Base-by-base conservation (phyloP, 2,888 invertebrate species). In the Dioctria linearis region DNA sequence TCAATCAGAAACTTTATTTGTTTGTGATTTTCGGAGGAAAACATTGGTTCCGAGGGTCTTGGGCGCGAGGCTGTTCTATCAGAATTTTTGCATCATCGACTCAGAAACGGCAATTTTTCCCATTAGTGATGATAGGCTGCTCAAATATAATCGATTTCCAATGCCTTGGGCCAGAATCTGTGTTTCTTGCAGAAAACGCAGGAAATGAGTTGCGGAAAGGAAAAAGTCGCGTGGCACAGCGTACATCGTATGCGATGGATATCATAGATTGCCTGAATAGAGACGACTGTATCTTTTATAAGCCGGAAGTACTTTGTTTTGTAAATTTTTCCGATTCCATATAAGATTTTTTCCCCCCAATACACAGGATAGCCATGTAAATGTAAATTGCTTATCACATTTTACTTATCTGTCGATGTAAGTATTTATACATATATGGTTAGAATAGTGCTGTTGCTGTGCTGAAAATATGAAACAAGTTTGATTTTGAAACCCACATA, bases 1-100 rank as follows among this genome's bases (percentile, higher is more conserved):
- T 73, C 73, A 73, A 73, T 73, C 73, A 73, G 73, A 40, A 51
- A n/a, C 13, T 57, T 13, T 61, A 61, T 73, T 73, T 73, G 73
- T 73, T 73, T 73, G 73, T 73, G 73, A 73, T 51, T 54, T 73
- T 40, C 43, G 43, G 42, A 73, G 42, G 42, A 73, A 73, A 73
- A 73, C 57, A 73, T 73, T 59, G 40, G 42, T 3, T 61, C 5
- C 37, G 43, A n/a, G 40, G 40, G n/a, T 59, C 42, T 59, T 42
- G 57, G 25, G 43, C 42, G 40, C 42, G 25, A n/a, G 40, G 25
- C 42, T 6, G 37, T 57, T 73, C 73, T 25, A 6, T 25, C n/a
- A 57, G 2, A 61, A 61, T 61, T 61, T 37, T 37, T 61, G 37
- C 61, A 61, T 61, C 61, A 37, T 37, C 61, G 39, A 61, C 4